These are phyloP conservation scores for Eciton burchellii DNA, from an alignment of 1,140 invertebrate genomes.

Conservation along the genomic window DNA sequence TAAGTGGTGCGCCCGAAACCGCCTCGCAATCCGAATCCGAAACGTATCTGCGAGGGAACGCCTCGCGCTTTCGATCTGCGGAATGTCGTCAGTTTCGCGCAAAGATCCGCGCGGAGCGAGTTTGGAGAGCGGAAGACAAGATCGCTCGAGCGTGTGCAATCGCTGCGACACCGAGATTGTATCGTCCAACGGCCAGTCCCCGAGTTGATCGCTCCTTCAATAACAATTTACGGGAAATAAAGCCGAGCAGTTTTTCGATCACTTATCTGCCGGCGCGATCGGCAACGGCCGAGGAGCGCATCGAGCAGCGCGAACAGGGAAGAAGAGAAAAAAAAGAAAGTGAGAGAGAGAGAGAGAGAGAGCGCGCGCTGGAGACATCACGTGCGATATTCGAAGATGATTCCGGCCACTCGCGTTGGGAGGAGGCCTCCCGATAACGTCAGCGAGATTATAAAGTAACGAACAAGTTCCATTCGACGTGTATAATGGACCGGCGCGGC, in stretches of 20 bases:
- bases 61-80: neutral
- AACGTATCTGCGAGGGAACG: neutral
- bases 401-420: neutral
- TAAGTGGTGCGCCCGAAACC: neutral
- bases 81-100: neutral
- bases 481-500: slow-evolving; percentile 40
- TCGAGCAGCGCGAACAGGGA: too few relatives aligned
- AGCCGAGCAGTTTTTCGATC: neutral
- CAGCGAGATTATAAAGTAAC: slow-evolving; percentile 58
- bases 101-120: neutral
- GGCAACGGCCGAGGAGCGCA: too few relatives aligned
- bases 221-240: neutral
- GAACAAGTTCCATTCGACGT: slow-evolving; percentile 52
- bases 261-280: neutral
- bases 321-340: too few relatives aligned
- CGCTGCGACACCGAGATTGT: neutral
- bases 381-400: slow-evolving; percentile 1
- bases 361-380: slow-evolving; percentile 7
- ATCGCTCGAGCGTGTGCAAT: neutral
- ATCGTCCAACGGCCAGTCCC: neutral
- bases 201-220: neutral
- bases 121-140: neutral
- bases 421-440: slow-evolving; percentile 24
- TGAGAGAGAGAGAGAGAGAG: slow-evolving; percentile 5
- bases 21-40: neutral